Evolutionary conservation across 1,140 invertebrate genomes (phyloP).

Genomic region (Camponotus pennsylvanicus): DNA sequence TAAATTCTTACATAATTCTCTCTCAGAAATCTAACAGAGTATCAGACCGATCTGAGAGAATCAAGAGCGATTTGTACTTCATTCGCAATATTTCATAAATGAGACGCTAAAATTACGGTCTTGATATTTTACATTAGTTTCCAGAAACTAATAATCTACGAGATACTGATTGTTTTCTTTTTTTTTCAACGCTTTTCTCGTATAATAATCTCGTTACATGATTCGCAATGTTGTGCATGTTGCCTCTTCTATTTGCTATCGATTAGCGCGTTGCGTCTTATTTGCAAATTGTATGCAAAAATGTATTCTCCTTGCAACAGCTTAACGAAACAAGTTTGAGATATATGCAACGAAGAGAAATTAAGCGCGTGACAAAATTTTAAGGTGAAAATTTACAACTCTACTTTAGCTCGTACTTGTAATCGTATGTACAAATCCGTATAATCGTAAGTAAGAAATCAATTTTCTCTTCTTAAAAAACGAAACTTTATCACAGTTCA

Average conservation of each 20-base stretch:
- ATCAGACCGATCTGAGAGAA: not conserved
- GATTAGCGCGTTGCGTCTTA: constrained; percentile 46
- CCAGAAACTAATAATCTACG: constrained; percentile 49
- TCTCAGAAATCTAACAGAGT: constrained; percentile 33
- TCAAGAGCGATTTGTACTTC: constrained; percentile 40
- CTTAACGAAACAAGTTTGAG: constrained; percentile 22
- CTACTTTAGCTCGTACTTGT: constrained; percentile 46
- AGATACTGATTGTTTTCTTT: not conserved
- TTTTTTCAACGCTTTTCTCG: constrained; percentile 46
- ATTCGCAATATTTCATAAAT: constrained; percentile 27
- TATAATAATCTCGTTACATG: constrained; percentile 50
- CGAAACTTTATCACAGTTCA: constrained; percentile 67
- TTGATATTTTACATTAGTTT: constrained; percentile 21
- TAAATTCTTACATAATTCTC: not conserved
- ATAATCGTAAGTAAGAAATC: constrained; percentile 20
- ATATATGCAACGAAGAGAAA: constrained; percentile 31
- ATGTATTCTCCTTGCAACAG: constrained; percentile 29
- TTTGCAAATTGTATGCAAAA: constrained; percentile 52
- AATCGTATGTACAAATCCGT: constrained; percentile 50
- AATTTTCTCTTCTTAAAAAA: constrained; percentile 36
- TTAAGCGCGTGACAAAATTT: constrained; percentile 41
- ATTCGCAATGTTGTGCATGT: constrained; percentile 52
- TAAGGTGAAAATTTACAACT: constrained; percentile 35
- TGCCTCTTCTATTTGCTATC: constrained; percentile 43
- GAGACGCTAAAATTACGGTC: constrained; percentile 50